A percentile compares a stretch with the other conserved stretches of the same genome.
Evolutionary conservation across 1,140 invertebrate genomes (phyloP).

Genomic region (Ostrea denselamellosa): DNA sequence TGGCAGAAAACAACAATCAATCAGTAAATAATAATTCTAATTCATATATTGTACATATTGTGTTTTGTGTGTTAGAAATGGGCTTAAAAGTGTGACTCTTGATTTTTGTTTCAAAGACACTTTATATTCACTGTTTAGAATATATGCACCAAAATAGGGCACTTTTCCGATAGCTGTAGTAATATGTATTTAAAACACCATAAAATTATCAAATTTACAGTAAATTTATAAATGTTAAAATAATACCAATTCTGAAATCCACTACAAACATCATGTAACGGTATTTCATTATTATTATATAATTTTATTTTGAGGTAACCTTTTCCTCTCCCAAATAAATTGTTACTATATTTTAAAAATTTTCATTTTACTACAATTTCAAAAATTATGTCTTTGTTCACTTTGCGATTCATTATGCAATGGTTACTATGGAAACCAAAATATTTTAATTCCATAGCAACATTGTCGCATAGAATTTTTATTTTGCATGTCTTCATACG

Average conservation of each 20-base stretch:
- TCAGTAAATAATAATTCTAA: no score
- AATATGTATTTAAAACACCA: not conserved
- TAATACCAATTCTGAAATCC: not conserved
- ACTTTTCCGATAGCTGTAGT: not conserved
- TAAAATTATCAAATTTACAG: not conserved
- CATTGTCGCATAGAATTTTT: not conserved
- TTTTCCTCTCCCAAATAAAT: not conserved
- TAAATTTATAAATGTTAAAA: not conserved
- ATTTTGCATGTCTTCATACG: not conserved
- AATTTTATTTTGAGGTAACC: not conserved
- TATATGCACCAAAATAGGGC: not conserved
- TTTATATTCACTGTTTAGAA: not conserved
- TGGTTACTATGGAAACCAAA: not conserved
- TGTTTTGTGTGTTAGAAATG: not conserved
- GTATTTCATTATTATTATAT: not conserved
- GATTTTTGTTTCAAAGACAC: not conserved
- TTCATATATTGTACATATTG: not conserved
- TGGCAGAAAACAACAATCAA: no score
- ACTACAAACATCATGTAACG: not conserved
- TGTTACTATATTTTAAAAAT: not conserved
- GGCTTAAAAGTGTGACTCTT: not conserved
- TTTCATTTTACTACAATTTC: not conserved
- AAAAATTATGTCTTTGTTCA: not conserved
- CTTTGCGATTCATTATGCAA: not conserved
- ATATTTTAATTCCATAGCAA: not conserved